Conservation (phyloP, 2,888 invertebrate genomes). For the Diarsia mendica region DNA sequence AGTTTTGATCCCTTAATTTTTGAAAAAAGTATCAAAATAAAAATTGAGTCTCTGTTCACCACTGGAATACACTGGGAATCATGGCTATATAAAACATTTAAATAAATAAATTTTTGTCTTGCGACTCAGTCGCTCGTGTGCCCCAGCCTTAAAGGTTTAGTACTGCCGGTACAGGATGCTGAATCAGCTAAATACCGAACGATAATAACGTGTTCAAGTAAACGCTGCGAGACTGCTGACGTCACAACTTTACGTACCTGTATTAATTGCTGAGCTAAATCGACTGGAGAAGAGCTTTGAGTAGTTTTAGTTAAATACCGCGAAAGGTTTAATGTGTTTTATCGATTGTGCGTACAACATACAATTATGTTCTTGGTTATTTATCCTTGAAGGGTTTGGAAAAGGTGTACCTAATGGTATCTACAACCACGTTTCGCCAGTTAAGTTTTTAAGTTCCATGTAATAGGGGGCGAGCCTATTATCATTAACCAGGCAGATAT, state of each 20-base stretch:
- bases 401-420: too few species aligned
- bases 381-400: too few species aligned
- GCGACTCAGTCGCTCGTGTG: slow-evolving; percentile 19
- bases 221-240: slow-evolving; percentile 60
- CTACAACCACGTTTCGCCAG: too few species aligned
- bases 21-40: too few species aligned
- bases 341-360: slow-evolving; percentile 11
- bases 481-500: too few species aligned
- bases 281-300: slow-evolving; percentile 15
- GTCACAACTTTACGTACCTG: slow-evolving; percentile 34
- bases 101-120: too few species aligned
- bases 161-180: slow-evolving; percentile 57
- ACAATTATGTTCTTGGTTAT: neutral
- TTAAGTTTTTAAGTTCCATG: too few species aligned
- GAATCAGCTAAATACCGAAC: slow-evolving; percentile 73
- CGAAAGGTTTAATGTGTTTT: slow-evolving; percentile 26
- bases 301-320: slow-evolving; percentile 27
- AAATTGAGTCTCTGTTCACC: too few species aligned
- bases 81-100: too few species aligned
- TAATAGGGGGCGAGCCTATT: too few species aligned
- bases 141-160: slow-evolving; percentile 40
- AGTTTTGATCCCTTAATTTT: too few species aligned
- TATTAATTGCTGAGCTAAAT: slow-evolving; percentile 46
- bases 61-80: too few species aligned
- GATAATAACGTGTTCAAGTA: slow-evolving; percentile 72